phyloP scores from a whole-genome alignment of 2,113 vertebrate species.

The Etheostoma spectabile region DNA sequence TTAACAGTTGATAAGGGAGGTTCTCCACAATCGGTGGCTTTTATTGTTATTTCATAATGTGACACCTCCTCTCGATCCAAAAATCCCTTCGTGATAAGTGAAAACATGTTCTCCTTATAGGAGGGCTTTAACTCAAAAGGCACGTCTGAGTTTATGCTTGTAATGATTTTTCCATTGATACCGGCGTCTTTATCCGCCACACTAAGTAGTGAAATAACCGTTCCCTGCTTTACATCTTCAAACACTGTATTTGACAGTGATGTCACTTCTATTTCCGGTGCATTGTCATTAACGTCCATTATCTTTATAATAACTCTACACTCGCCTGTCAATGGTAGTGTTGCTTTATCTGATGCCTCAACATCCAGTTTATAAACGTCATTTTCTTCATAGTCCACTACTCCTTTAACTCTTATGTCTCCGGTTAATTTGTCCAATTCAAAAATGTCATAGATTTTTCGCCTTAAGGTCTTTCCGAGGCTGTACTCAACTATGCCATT shows the following conservation, averaged over 20 bases:
- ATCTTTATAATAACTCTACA: constrained; percentile 79
- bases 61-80: constrained; percentile 76
- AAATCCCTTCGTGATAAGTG: constrained; percentile 67
- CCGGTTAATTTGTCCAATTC: constrained; percentile 56
- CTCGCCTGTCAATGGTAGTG: constrained; percentile 60
- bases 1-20: constrained; percentile 64
- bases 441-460: constrained; percentile 40
- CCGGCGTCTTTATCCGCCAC: constrained; percentile 67
- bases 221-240: constrained; percentile 76
- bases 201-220: constrained; percentile 64
- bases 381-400: constrained; percentile 56
- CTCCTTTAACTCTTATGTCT: constrained; percentile 38
- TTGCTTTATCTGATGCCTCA: constrained; percentile 60
- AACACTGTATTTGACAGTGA: constrained; percentile 72
- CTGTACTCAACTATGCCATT: constrained; percentile 60
- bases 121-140: constrained; percentile 79
- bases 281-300: constrained; percentile 86
- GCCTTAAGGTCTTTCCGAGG: constrained; percentile 35
- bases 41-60: constrained; percentile 80
- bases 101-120: constrained; percentile 76
- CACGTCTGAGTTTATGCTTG: constrained; percentile 47
- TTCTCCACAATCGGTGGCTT: constrained; percentile 72
- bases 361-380: constrained; percentile 56
- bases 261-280: constrained; percentile 78
- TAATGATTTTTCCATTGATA: constrained; percentile 72